These are phyloP conservation scores for Heteromormyrus szaboi DNA, from an alignment of 2,797 vertebrate species.

Conservation along the genomic window DNA sequence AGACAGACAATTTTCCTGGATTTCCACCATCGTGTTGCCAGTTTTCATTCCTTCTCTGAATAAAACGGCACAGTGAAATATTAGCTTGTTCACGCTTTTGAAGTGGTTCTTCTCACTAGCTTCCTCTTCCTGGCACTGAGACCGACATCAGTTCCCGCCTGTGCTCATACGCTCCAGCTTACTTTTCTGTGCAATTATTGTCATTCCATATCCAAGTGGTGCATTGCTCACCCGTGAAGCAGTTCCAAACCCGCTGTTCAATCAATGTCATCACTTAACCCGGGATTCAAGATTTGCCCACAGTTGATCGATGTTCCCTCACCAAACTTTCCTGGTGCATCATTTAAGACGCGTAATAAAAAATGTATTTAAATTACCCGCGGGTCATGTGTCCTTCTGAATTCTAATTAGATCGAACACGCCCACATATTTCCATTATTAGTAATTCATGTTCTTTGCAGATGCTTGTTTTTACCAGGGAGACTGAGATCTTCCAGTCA, in stretches of 20 bases:
- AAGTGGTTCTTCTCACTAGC: neutral
- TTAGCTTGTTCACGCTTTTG: slow-evolving; percentile 7
- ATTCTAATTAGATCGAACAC: slow-evolving; percentile 28
- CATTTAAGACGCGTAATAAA: slow-evolving; percentile 32
- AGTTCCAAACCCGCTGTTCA: slow-evolving; percentile 29
- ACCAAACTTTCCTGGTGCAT: slow-evolving; percentile 32
- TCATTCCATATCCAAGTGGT: slow-evolving; percentile 27
- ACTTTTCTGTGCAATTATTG: slow-evolving; percentile 36
- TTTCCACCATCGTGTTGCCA: neutral
- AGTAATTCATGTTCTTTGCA: slow-evolving; percentile 17
- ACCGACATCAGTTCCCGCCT: slow-evolving; percentile 20
- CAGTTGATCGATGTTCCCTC: slow-evolving; percentile 37
- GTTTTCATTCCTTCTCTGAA: slow-evolving; percentile 1
- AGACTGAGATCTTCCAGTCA: neutral
- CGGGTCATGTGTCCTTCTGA: slow-evolving; percentile 25
- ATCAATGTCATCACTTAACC: slow-evolving; percentile 31
- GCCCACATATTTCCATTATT: slow-evolving; percentile 13
- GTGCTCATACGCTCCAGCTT: slow-evolving; percentile 33
- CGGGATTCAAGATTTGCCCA: slow-evolving; percentile 5
- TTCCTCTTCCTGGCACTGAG: neutral
- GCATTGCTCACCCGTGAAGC: slow-evolving; percentile 29
- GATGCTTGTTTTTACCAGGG: neutral
- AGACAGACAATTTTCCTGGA: neutral
- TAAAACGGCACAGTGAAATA: slow-evolving; percentile 7
- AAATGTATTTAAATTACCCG: slow-evolving; percentile 34